Conservation (phyloP, 2,797 vertebrate genomes). For the Allobates femoralis region DNA sequence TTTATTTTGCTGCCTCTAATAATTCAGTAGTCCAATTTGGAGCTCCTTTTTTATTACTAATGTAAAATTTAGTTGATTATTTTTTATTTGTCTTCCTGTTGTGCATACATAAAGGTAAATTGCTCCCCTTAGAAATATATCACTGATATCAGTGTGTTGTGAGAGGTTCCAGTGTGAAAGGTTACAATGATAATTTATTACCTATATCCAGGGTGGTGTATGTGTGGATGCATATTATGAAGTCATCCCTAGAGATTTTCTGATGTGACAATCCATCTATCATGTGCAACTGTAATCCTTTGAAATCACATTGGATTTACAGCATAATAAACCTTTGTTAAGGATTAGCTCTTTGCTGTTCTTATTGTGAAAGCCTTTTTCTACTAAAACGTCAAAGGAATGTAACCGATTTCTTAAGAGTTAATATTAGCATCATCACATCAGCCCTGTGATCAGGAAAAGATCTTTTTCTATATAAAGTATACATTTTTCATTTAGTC, state of each 20-base stretch:
- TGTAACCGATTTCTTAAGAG: slow-evolving; percentile 58
- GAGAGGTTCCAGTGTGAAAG: slow-evolving; percentile 48
- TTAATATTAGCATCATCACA: slow-evolving; percentile 65
- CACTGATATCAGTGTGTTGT: slow-evolving; percentile 27
- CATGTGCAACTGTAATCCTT: slow-evolving; percentile 66
- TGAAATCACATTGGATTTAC: slow-evolving; percentile 72
- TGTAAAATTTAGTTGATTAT: neutral
- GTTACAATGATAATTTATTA: slow-evolving; percentile 61
- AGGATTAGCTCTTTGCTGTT: slow-evolving; percentile 37
- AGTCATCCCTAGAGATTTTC: slow-evolving; percentile 66
- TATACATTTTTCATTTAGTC: neutral
- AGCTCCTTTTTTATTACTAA: neutral
- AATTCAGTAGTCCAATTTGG: no score
- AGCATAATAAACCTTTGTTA: slow-evolving; percentile 68
- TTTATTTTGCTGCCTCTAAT: no score
- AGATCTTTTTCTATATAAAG: slow-evolving; percentile 2
- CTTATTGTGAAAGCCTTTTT: slow-evolving; percentile 35
- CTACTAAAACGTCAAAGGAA: slow-evolving; percentile 32
- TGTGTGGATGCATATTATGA: slow-evolving; percentile 65
- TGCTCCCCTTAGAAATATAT: slow-evolving; percentile 28
- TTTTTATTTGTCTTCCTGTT: slow-evolving; percentile 3
- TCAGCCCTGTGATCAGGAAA: neutral
- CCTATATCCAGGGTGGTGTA: slow-evolving; percentile 61
- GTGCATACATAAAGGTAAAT: slow-evolving; percentile 32
- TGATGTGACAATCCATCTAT: slow-evolving; percentile 67